Base-by-base conservation (phyloP, 64 coral and sea anemone species). In the Stylophora pistillata region DNA sequence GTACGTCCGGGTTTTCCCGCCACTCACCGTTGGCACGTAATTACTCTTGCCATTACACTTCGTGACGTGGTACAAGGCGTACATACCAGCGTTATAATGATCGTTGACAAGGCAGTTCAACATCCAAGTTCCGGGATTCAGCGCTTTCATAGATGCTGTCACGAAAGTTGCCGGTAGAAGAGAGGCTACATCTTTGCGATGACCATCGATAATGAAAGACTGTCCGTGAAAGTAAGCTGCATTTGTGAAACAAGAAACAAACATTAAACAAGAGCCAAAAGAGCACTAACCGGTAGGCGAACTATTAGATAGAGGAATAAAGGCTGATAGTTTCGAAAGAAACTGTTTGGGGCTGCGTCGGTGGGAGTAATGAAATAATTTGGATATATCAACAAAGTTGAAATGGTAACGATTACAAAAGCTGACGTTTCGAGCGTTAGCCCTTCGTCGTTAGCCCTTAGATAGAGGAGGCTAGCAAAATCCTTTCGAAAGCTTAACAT, bases 161-260 rank as follows among this genome's bases (percentile, higher is more conserved):
- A 91, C 86, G 20, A 94, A 98, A 56, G 91, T 91, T 2, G 95
- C 95, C 1, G 95, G 95, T n/a, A 98, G 65, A 56, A 98, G 55
- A 66, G 88, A 87, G 72, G 88, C 95, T 10, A 94, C 74, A 33
- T 98, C 95, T 82, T 93, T 94, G 47, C 95, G 91, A 88, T 91
- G 95, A 4, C 78, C 81, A 13, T 98, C 92, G n/a, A 98, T 61
- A 18, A 60, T 81, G 13, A 98, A 74, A 15, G 92, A 88, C 52
- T 98, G 95, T 30, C 95, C 95, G 29, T 98, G 95, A 71, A 98
- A 91, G 66, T 88, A 98, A 41, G 92, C 95, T 98, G 30, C 4
- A 26, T 5, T 26, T 25, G 15, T 64, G 55, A 71, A 90, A 78
- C 25, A 32, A 4, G 57, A 13, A 23, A 34, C 29, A 15, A 63